These are phyloP conservation scores for Tuberolachnus salignus DNA, from an alignment of 2,888 invertebrate genomes.

Conservation along the genomic window DNA sequence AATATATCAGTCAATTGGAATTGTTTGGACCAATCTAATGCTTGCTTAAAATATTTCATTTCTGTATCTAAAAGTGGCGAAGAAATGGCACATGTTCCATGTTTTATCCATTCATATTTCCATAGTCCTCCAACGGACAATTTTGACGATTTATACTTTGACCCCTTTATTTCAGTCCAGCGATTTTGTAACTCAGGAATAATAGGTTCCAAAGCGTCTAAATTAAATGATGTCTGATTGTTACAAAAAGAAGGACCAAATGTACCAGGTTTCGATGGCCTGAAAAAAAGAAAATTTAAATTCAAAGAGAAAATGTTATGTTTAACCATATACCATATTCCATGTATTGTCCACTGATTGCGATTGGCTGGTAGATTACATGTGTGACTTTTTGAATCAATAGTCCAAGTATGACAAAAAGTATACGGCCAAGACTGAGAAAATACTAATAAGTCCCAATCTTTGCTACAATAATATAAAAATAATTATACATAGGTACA, in stretches of 20 bases:
- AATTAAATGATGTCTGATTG: constrained; percentile 71
- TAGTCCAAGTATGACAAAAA: constrained; percentile 72
- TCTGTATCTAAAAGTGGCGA: constrained; percentile 69
- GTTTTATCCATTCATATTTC: constrained; percentile 84
- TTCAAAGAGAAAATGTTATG: neutral
- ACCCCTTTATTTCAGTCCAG: constrained; percentile 77
- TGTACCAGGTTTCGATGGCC: constrained; percentile 74
- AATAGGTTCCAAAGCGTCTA: constrained; percentile 68
- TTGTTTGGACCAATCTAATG: constrained; percentile 68
- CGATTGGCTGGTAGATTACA: constrained; percentile 70
- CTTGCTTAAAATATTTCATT: constrained; percentile 72
- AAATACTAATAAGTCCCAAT: constrained; percentile 79
- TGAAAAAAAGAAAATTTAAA: constrained; percentile 59
- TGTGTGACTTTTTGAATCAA: constrained; percentile 63
- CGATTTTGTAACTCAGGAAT: constrained; percentile 66
- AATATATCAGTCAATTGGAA: constrained; percentile 71
- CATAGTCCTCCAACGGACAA: constrained; percentile 68
- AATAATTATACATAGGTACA: neutral
- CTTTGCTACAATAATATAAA: constrained; percentile 59
- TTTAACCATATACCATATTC: constrained; percentile 68
- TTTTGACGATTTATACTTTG: constrained; percentile 61
- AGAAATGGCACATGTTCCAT: constrained; percentile 77
- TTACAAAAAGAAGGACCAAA: constrained; percentile 77
- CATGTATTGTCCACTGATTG: constrained; percentile 79
- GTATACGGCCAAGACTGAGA: constrained; percentile 82